A percentile compares a stretch with the other conserved stretches of the same genome.
Conservation (phyloP, 1,140 invertebrate genomes). For the Macrobrachium rosenbergii region DNA sequence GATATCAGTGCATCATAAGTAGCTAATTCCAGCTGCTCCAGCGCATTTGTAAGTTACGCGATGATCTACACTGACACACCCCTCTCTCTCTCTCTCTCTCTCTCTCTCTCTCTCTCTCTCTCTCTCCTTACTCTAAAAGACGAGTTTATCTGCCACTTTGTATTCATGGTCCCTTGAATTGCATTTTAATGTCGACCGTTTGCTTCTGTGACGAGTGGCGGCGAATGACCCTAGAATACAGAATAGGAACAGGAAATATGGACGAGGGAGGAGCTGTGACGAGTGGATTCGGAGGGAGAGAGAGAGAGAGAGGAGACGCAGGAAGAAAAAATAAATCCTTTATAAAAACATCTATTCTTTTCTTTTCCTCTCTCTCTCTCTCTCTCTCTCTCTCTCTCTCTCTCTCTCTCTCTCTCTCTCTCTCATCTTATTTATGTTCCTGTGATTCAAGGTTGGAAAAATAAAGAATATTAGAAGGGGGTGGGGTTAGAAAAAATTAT, state of each 20-base stretch:
- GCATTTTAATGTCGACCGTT: conserved; percentile 56
- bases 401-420: background rate
- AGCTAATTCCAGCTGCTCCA: too few relatives aligned
- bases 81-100: background rate
- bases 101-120: background rate
- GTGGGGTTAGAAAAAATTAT: background rate
- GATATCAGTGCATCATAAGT: too few relatives aligned
- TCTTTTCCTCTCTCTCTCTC: background rate
- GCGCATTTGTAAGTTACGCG: too few relatives aligned
- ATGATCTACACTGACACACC: background rate
- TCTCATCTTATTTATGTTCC: background rate
- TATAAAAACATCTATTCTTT: too few relatives aligned
- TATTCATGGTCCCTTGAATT: conserved; percentile 59
- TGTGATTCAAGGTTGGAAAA: background rate
- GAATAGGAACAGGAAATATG: conserved; percentile 15
- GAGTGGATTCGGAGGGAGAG: background rate
- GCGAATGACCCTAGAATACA: conserved; percentile 40
- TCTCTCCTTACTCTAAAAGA: background rate
- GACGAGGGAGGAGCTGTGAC: conserved; percentile 2
- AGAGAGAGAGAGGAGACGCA: background rate
- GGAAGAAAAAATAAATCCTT: background rate
- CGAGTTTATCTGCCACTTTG: conserved; percentile 55
- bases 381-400: background rate
- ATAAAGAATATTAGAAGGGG: background rate
- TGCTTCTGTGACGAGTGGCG: conserved; percentile 46